A percentile compares a stretch with the other conserved stretches of the same genome.
Conservation (phyloP, 2,888 invertebrate species). For the Rosalia funebris region DNA sequence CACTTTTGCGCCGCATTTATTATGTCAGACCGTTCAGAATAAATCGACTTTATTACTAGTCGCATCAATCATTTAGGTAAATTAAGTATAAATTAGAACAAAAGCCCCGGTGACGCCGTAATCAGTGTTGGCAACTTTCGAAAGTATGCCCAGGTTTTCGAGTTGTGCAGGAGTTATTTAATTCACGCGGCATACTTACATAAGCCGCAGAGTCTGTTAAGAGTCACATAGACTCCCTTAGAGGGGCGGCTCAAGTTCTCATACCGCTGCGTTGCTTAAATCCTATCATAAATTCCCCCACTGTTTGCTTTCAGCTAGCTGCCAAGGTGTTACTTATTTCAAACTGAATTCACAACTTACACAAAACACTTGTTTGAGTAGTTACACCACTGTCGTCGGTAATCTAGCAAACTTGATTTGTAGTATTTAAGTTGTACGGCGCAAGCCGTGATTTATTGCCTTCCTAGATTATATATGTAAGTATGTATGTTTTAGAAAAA, state of each 20-base stretch:
- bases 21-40: too few species aligned
- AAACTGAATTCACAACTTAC: conserved; percentile 14
- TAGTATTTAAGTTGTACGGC: conserved; percentile 4
- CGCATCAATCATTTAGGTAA: not conserved
- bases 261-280: conserved; percentile 6
- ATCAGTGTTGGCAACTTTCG: not conserved
- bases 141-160: not conserved
- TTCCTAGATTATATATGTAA: too few species aligned
- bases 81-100: not conserved
- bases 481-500: too few species aligned
- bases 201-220: conserved; percentile 9
- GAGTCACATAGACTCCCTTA: conserved; percentile 9
- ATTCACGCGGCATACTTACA: not conserved
- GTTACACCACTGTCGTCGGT: not conserved
- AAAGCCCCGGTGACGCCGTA: not conserved
- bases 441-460: not conserved
- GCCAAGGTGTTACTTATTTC: conserved; percentile 21
- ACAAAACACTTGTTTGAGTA: conserved; percentile 11
- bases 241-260: conserved; percentile 1
- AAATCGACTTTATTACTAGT: not conserved
- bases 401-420: conserved; percentile 13
- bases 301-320: conserved; percentile 7
- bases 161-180: not conserved
- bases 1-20: too few species aligned
- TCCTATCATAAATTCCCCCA: conserved; percentile 7